A percentile compares a stretch with the other conserved stretches of the same genome.
Evolutionary conservation across 2,888 invertebrate species (phyloP).

Genomic region (Andrena fulva): DNA sequence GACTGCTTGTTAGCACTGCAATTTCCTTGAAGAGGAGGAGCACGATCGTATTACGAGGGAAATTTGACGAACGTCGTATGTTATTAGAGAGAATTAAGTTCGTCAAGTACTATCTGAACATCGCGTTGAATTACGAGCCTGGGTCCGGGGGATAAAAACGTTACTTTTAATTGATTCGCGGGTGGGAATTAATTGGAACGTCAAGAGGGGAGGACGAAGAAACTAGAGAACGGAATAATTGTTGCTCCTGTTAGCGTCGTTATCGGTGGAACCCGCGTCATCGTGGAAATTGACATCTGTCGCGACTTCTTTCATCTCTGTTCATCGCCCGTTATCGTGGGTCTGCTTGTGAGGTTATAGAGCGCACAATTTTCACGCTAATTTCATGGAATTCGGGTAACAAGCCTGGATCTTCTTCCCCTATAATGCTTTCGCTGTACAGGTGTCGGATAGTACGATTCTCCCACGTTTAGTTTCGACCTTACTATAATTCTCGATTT

Average conservation of each 20-base stretch:
- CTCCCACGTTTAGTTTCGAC: no score
- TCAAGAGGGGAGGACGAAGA: not conserved
- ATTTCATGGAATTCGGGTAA: not conserved
- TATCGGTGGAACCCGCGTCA: conserved; percentile 48
- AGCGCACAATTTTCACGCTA: not conserved
- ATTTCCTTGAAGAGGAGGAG: not conserved
- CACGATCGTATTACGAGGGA: no score
- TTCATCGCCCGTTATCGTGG: conserved; percentile 32
- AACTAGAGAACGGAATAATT: conserved; percentile 42
- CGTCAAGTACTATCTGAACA: not conserved
- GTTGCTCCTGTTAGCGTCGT: conserved; percentile 55
- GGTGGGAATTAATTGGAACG: conserved; percentile 51
- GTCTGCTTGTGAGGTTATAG: conserved; percentile 4
- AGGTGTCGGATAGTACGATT: no score
- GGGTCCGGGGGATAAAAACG: not conserved
- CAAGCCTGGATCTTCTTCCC: not conserved
- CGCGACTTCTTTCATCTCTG: conserved; percentile 36
- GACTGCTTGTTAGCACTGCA: not conserved
- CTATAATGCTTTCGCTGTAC: not conserved
- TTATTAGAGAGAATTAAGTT: conserved; percentile 1
- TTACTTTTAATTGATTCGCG: conserved; percentile 52
- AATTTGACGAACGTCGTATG: no score
- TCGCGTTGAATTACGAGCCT: conserved; percentile 1
- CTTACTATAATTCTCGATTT: no score
- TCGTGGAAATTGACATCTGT: conserved; percentile 56